Conservation (phyloP, 2,797 vertebrate species). For the Sandelia bainsii region DNA sequence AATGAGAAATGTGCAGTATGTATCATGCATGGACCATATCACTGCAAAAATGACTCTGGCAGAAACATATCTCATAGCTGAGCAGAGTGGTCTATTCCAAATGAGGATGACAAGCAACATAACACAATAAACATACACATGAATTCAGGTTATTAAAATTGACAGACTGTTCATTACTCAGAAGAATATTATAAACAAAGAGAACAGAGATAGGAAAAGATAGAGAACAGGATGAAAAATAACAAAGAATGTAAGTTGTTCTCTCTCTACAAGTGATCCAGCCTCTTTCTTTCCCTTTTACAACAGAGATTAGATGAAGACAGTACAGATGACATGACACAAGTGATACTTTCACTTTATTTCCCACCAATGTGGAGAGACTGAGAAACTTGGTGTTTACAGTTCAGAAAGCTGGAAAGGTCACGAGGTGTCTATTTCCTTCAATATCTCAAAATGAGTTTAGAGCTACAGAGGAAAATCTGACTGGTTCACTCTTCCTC, state of each 20-base stretch:
- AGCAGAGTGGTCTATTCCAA: constrained; percentile 12
- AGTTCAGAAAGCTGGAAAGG: not conserved
- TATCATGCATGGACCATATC: not conserved
- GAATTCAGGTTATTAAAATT: constrained; percentile 35
- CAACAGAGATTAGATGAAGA: not conserved
- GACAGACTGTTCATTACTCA: constrained; percentile 35
- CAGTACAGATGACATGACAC: not conserved
- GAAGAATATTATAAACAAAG: not conserved
- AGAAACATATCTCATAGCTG: constrained; percentile 29
- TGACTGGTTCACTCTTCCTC: not conserved
- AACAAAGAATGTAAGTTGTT: not conserved
- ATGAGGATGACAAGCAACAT: constrained; percentile 18
- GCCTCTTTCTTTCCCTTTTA: not conserved
- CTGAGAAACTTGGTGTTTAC: not conserved
- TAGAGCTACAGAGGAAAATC: constrained; percentile 1
- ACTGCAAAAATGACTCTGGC: constrained; percentile 1
- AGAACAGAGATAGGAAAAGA: constrained; percentile 3
- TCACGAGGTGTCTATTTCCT: not conserved
- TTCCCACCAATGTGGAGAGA: not conserved
- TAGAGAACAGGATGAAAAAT: constrained; percentile 11
- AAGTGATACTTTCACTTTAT: not conserved
- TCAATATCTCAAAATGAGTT: constrained; percentile 28
- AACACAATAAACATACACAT: constrained; percentile 38
- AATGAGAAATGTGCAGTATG: not conserved
- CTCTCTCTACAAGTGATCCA: not conserved